Conservation (phyloP, 2,113 vertebrate genomes). For the Heterochromis multidens region DNA sequence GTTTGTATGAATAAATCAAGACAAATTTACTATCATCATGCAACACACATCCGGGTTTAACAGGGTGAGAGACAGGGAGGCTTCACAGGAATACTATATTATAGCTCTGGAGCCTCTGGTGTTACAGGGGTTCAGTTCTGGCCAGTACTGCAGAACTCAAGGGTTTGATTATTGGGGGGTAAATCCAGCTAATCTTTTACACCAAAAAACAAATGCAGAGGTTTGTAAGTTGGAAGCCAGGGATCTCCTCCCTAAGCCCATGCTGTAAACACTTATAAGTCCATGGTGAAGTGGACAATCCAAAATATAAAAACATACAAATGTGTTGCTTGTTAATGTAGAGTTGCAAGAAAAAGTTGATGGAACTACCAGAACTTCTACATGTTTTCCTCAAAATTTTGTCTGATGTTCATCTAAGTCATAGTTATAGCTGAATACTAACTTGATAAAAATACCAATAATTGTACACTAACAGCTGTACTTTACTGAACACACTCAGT, state of each 20-base stretch:
- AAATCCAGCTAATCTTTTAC: not conserved
- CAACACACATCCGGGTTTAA: not conserved
- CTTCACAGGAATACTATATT: not conserved
- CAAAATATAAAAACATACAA: not conserved
- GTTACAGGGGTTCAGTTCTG: not conserved
- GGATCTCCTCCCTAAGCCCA: not conserved
- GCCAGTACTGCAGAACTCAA: not conserved
- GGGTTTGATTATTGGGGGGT: not conserved
- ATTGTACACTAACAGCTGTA: not conserved
- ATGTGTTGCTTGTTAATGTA: not conserved
- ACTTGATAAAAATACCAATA: not conserved
- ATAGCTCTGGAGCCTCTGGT: not conserved
- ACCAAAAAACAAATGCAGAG: not conserved
- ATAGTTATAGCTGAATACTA: not conserved
- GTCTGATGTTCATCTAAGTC: not conserved
- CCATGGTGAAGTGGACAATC: not conserved
- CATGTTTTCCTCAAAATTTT: not conserved
- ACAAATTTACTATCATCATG: not conserved
- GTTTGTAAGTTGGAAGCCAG: not conserved
- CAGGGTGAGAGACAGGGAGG: not conserved
- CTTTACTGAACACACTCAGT: not conserved
- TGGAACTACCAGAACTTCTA: not conserved
- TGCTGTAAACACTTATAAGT: not conserved
- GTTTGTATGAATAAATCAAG: not conserved
- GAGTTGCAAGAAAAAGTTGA: not conserved